Evolutionary conservation across 2,797 vertebrate species (phyloP).

Genomic region (Crocidura indochinensis): DNA sequence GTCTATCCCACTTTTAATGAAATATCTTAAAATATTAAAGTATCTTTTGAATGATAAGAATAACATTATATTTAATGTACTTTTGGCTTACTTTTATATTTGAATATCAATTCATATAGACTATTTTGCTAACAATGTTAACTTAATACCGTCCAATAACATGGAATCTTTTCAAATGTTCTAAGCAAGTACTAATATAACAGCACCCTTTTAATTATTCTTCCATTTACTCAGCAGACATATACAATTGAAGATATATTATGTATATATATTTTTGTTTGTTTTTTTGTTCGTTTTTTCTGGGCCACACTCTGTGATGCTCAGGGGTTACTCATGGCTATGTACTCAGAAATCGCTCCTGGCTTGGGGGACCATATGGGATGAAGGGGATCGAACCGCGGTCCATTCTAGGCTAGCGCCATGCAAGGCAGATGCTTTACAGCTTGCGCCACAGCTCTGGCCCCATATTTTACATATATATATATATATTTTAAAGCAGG

Average conservation of each 20-base stretch:
- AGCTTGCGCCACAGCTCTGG: no score
- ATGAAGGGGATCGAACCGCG: no score
- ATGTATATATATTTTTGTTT: neutral
- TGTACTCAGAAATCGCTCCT: no score
- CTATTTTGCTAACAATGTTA: no score
- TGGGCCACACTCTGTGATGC: no score
- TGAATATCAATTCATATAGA: neutral
- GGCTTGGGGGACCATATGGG: no score
- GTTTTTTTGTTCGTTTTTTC: no score
- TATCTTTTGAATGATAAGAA: slow-evolving; percentile 48
- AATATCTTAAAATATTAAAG: slow-evolving; percentile 52
- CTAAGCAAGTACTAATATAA: slow-evolving; percentile 30
- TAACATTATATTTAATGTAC: slow-evolving; percentile 45
- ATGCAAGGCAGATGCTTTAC: no score
- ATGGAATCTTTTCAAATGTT: slow-evolving; percentile 60
- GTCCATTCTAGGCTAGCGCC: no score
- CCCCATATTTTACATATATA: neutral
- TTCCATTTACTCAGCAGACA: slow-evolving; percentile 52
- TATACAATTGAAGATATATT: neutral
- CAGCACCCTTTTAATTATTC: slow-evolving; percentile 56
- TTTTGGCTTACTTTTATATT: slow-evolving; percentile 54
- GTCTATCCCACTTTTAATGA: neutral
- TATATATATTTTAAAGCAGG: neutral
- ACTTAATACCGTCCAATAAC: neutral
- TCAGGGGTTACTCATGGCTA: no score